Percentiles rank a stretch among this genome's conserved stretches.
Conservation (phyloP, 1,140 invertebrate species). For the Neodiprion fabricii region DNA sequence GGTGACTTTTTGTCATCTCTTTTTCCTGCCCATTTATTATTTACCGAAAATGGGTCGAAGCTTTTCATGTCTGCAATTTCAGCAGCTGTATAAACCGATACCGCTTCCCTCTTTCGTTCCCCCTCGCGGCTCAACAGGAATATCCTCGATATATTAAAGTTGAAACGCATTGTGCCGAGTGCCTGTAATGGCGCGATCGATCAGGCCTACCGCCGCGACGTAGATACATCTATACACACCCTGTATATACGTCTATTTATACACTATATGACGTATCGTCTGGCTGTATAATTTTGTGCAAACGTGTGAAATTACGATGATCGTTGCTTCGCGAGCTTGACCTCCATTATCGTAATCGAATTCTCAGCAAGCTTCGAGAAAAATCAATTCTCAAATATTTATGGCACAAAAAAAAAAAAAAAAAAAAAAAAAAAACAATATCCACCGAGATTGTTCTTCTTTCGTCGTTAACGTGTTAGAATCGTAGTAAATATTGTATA, state of each 20-base stretch:
- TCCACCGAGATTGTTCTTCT: no score
- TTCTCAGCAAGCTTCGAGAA: no score
- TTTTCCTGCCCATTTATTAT: background rate
- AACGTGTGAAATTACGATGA: no score
- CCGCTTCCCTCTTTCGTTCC: no score
- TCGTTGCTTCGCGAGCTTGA: no score
- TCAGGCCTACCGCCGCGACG: background rate
- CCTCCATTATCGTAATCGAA: no score
- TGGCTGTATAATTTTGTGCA: background rate
- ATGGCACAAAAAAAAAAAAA: no score
- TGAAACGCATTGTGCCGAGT: slow-evolving; percentile 3
- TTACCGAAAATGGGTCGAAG: background rate
- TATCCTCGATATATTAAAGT: slow-evolving; percentile 3
- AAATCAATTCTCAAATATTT: no score
- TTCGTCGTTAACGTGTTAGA: no score
- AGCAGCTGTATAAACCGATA: background rate
- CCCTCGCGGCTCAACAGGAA: background rate
- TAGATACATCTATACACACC: background rate
- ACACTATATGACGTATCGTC: background rate
- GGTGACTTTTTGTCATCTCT: no score
- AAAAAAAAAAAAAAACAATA: no score
- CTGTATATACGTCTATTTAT: background rate
- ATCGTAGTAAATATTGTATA: no score
- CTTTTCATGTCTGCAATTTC: background rate
- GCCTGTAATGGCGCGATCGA: background rate